Evolutionary conservation across 2,888 invertebrate species (phyloP), one percentile per base, ranked within the genome.

Genomic region (Erebia aethiops): DNA sequence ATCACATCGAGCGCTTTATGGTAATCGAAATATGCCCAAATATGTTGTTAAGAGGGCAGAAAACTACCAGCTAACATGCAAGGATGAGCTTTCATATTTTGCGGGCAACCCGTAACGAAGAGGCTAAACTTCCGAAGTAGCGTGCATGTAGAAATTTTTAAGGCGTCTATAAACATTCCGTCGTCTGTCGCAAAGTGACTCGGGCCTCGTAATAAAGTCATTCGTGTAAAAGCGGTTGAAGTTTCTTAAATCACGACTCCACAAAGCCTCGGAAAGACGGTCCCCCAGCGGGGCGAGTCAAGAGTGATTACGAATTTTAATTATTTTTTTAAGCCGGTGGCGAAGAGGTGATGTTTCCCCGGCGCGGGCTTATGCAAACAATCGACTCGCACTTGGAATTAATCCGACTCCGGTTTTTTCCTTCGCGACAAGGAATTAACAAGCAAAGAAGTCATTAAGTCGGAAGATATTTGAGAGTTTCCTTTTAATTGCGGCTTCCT

Each of bases 221-320:
- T 88, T 85, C 87, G 85, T 84, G 79, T 82, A 83, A 80, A 80
- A 84, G 67, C 67, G 61, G 60, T 67, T 52, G 80, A 79, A 82
- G 81, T 80, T 79, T 79, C 81, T 80, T 79, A 79, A 82, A 81
- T 81, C 81, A 80, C 82, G 80, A 79, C 78, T 77, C 82, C 79
- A 77, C 80, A 83, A 83, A 84, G 83, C 77, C 76, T 78, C 79
- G 79, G 82, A 84, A 87, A 88, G 87, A 85, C 88, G 84, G 81
- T 85, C 85, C 88, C 86, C 83, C 83, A 77, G 85, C 87, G 91
- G 88, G 82, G 80, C 87, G 88, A 92, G 89, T 93, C 93, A 91
- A 91, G 91, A 93, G 92, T 93, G 92, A 93, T 93, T 93, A 92
- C 92, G 90, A 92, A 92, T 93, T 93, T 93, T 93, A 93, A 93